phyloP scores from a whole-genome alignment of 2,888 invertebrate species.

The Himalopsyche tibetana region DNA sequence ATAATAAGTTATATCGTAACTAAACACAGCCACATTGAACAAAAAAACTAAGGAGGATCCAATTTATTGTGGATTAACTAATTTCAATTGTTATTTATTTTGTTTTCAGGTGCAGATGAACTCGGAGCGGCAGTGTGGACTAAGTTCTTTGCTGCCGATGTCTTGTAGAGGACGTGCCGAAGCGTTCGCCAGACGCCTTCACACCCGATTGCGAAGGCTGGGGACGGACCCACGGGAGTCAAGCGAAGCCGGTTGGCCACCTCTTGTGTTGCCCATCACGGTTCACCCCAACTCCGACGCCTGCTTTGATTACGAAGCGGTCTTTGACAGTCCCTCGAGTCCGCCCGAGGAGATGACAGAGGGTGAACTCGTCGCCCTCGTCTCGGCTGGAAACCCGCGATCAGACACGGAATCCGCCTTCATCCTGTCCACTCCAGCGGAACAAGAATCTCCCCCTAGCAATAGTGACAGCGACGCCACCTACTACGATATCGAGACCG shows the following conservation, averaged over 20 bases:
- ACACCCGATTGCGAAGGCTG: slow-evolving; percentile 84
- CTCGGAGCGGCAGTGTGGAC: slow-evolving; percentile 80
- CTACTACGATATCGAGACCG: slow-evolving; percentile 69
- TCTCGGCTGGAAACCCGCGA: slow-evolving; percentile 72
- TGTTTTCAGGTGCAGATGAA: slow-evolving; percentile 77
- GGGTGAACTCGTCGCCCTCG: slow-evolving; percentile 77
- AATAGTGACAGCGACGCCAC: slow-evolving; percentile 73
- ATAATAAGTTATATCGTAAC: no score
- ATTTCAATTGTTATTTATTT: background rate
- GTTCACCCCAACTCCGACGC: slow-evolving; percentile 74
- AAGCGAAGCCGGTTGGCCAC: slow-evolving; percentile 72
- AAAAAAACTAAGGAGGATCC: no score
- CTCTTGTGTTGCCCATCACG: slow-evolving; percentile 60
- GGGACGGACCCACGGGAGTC: slow-evolving; percentile 75
- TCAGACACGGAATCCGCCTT: slow-evolving; percentile 75
- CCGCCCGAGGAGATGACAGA: slow-evolving; percentile 80
- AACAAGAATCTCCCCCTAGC: slow-evolving; percentile 67
- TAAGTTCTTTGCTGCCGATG: slow-evolving; percentile 84
- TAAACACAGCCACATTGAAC: no score
- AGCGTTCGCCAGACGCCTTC: slow-evolving; percentile 87
- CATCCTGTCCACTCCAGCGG: slow-evolving; percentile 70
- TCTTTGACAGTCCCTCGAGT: slow-evolving; percentile 83
- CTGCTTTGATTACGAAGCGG: slow-evolving; percentile 81
- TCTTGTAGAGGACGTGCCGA: slow-evolving; percentile 89
- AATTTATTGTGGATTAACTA: no score